Percentiles rank a stretch among this genome's conserved stretches.
Conservation (phyloP, 2,113 vertebrate species). For the Neotragus moschatus region DNA sequence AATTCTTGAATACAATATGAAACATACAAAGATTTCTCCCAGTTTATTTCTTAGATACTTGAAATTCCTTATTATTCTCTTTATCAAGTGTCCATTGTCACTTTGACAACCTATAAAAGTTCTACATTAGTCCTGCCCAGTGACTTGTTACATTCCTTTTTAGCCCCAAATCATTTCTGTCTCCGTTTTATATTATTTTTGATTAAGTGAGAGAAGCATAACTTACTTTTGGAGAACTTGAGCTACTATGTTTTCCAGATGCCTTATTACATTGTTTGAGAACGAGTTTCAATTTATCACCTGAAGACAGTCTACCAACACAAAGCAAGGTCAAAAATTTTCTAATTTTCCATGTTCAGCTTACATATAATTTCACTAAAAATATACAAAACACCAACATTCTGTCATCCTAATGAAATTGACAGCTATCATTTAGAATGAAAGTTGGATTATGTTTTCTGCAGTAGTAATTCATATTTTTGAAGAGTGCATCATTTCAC, state of each 20-base stretch:
- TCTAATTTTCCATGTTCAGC: not conserved
- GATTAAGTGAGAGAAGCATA: not conserved
- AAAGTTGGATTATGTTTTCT: not conserved
- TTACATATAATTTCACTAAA: not conserved
- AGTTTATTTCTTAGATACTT: not conserved
- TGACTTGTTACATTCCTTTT: not conserved
- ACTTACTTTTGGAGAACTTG: slow-evolving; percentile 30
- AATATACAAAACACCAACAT: not conserved
- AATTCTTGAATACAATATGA: not conserved
- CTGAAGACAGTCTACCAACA: not conserved
- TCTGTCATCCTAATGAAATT: not conserved
- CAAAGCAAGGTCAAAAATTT: not conserved
- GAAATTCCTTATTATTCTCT: not conserved
- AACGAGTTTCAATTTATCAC: slow-evolving; percentile 45
- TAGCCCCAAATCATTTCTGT: not conserved
- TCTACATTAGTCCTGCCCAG: not conserved
- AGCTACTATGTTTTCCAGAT: not conserved
- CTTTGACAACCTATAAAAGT: not conserved
- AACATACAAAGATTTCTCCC: not conserved
- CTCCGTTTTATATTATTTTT: not conserved
- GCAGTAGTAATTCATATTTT: not conserved
- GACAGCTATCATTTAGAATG: not conserved
- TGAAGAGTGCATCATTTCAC: not conserved
- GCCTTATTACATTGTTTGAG: not conserved
- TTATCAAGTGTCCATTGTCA: not conserved